These are phyloP conservation scores for Chaetodon auriga DNA, from an alignment of 2,113 vertebrate species.

Conservation along the genomic window DNA sequence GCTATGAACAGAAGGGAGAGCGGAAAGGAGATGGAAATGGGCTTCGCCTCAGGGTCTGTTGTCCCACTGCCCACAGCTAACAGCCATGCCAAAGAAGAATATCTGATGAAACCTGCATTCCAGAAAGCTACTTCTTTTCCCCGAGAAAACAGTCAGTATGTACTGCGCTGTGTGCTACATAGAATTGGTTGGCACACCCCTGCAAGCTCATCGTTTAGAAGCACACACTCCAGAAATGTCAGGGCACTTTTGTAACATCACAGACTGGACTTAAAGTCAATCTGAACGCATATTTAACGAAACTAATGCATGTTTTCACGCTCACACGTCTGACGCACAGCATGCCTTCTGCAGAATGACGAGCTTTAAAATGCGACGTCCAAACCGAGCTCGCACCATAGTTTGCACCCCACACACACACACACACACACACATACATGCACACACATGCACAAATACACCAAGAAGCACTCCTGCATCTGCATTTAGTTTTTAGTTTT, in stretches of 20 bases:
- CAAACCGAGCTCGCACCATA: background rate
- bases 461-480: background rate
- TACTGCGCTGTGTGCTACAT: constrained; percentile 29
- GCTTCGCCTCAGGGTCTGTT: constrained; percentile 72
- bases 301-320: background rate
- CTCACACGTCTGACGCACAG: background rate
- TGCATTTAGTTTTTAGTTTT: background rate
- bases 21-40: constrained; percentile 66
- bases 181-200: constrained; percentile 49
- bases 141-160: constrained; percentile 17
- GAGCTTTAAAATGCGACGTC: background rate
- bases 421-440: background rate
- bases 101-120: constrained; percentile 58
- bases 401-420: background rate
- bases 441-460: background rate
- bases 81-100: constrained; percentile 60
- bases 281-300: background rate
- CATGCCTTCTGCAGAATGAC: background rate
- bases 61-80: constrained; percentile 69
- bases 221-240: constrained; percentile 17
- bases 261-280: background rate
- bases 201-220: constrained; percentile 22
- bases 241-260: constrained; percentile 17
- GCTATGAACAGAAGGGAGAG: constrained; percentile 72
- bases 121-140: constrained; percentile 18